phyloP scores from a whole-genome alignment of 53 echinoderm and acorn worm genomes.

The Zoroaster sp. region DNA sequence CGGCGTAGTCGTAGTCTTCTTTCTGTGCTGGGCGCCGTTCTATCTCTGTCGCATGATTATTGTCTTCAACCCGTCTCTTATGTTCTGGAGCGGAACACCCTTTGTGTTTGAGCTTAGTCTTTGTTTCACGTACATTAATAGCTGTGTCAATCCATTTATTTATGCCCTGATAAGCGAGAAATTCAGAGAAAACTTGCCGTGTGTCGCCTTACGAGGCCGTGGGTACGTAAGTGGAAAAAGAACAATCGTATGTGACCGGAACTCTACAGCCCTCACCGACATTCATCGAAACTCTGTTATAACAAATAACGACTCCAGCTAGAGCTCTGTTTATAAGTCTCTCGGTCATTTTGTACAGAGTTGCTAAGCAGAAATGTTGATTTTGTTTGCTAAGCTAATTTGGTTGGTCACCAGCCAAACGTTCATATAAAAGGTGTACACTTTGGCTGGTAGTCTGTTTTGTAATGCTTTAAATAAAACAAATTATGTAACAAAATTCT shows the following conservation, averaged over 20 bases:
- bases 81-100: constrained; percentile 18
- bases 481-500: too few species aligned
- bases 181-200: constrained; percentile 52
- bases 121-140: constrained; percentile 40
- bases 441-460: too few species aligned
- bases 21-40: constrained; percentile 64
- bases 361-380: not conserved
- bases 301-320: constrained; percentile 27
- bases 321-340: not conserved
- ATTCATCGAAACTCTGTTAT: constrained; percentile 33
- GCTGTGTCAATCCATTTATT: constrained; percentile 49
- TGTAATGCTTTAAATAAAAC: too few species aligned
- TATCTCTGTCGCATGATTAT: constrained; percentile 50
- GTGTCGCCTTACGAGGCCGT: not conserved
- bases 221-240: constrained; percentile 39
- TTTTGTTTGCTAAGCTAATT: not conserved
- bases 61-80: not conserved
- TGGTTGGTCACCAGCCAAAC: too few species aligned
- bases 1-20: constrained; percentile 66
- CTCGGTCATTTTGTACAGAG: not conserved
- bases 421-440: too few species aligned
- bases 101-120: constrained; percentile 51
- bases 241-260: constrained; percentile 22
- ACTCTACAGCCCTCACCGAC: constrained; percentile 52
- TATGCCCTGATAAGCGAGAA: constrained; percentile 55